Base-by-base conservation (phyloP, 2,888 invertebrate species). In the Heliconius erato region DNA sequence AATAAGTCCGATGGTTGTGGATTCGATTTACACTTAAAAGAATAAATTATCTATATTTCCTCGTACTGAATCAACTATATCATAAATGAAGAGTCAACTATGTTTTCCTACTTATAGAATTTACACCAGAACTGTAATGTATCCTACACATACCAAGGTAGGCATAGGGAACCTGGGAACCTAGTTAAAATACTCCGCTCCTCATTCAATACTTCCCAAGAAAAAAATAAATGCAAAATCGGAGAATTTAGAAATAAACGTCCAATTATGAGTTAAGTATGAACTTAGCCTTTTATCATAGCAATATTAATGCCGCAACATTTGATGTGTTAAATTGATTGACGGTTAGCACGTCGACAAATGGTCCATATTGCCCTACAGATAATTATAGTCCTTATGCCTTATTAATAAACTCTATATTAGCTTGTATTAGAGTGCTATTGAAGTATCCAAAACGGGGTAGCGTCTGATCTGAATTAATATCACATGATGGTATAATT, bases 281-380 rank as follows among this genome's bases (percentile, higher is more conserved):
- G 63, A 72, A 59, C 59, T 2, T 35, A 68, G 83, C 86, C 79
- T 84, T 81, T 80, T 67, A 72, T 40, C 69, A 74, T 72, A 79
- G 40, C 76, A 79, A 74, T 63, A 71, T 14, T 67, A 67, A 28
- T 85, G 81, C 82, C 77, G 82, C 84, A 85, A 82, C 81, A 84
- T 81, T 84, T 82, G 83, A 81, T 84, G 85, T 84, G 83, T 83
- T 82, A 82, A 84, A 84, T 82, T 84, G 82, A 85, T 85, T 84
- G 78, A 84, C 83, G 82, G 71, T 69, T 84, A 82, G 68, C 80
- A 83, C 76, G 79, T 84, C 71, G 72, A 49, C 28, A 76, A 82
- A 68, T 80, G 40, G 44, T 72, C 76, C 72, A 79, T 23, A 69
- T 83, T 59, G 19, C 11, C 54, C 11, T 44, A 49, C 77, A 76